phyloP scores from a whole-genome alignment of 2,888 invertebrate species.

The Morpho helenor region DNA sequence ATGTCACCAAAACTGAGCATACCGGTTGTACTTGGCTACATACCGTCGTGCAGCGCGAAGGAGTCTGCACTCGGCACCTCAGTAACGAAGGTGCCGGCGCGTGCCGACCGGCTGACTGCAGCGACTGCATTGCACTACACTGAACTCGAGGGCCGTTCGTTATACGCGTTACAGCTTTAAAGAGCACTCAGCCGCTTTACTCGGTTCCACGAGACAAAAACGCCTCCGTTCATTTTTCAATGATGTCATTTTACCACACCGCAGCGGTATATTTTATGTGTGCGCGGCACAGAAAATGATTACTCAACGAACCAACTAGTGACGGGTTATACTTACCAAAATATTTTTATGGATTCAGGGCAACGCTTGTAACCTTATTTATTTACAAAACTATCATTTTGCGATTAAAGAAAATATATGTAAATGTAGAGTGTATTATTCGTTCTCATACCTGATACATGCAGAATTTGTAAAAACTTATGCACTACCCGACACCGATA shows the following conservation, averaged over 20 bases:
- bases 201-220: conserved; percentile 63
- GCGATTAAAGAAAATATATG: too few relatives aligned
- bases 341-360: too few relatives aligned
- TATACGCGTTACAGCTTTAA: conserved; percentile 64
- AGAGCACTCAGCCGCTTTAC: conserved; percentile 64
- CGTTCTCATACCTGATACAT: too few relatives aligned
- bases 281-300: conserved; percentile 6
- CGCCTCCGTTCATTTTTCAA: conserved; percentile 53
- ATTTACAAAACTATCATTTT: too few relatives aligned
- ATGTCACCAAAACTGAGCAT: neutral
- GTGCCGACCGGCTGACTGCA: conserved; percentile 48
- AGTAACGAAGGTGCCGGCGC: conserved; percentile 45
- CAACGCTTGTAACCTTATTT: too few relatives aligned
- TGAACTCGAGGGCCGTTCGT: conserved; percentile 65
- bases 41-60: conserved; percentile 9
- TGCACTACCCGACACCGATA: too few relatives aligned
- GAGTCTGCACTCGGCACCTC: conserved; percentile 7
- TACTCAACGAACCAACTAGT: neutral
- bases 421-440: too few relatives aligned
- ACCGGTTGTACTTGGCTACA: neutral
- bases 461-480: too few relatives aligned
- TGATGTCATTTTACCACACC: conserved; percentile 56
- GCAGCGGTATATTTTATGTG: conserved; percentile 23
- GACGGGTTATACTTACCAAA: too few relatives aligned
- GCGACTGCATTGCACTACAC: conserved; percentile 40